A percentile compares a stretch with the other conserved stretches of the same genome.
phyloP scores from a whole-genome alignment of 2,888 invertebrate species.

The Panzeria rudis region DNA sequence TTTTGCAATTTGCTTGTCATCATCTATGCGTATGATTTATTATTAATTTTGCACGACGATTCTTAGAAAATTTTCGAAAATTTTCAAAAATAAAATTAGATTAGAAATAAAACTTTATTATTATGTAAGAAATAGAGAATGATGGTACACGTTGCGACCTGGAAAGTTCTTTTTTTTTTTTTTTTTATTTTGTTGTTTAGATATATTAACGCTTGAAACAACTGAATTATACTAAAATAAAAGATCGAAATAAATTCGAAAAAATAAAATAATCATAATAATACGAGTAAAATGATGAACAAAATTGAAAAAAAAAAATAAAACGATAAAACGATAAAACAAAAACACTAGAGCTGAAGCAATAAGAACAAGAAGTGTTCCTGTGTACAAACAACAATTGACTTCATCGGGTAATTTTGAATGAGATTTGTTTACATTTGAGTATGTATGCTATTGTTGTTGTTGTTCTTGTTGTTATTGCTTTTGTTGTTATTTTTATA shows the following conservation, averaged over 20 bases:
- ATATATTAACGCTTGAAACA: constrained; percentile 70
- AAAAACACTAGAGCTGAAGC: constrained; percentile 65
- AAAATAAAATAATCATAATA: constrained; percentile 58
- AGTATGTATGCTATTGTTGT: constrained; percentile 36
- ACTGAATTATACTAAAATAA: constrained; percentile 71
- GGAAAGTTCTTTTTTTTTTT: constrained; percentile 26
- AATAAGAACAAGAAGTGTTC: constrained; percentile 61
- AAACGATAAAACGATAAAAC: constrained; percentile 50
- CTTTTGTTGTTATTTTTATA: constrained; percentile 38
- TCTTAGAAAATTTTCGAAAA: too few species aligned
- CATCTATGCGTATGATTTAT: not conserved
- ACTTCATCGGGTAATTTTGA: constrained; percentile 80
- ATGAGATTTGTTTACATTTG: constrained; percentile 81
- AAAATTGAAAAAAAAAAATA: constrained; percentile 47
- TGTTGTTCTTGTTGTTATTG: constrained; percentile 31
- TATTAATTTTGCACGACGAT: not conserved
- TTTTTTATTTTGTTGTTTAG: constrained; percentile 5
- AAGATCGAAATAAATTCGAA: constrained; percentile 57
- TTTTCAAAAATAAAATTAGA: constrained; percentile 12
- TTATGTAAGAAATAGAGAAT: constrained; percentile 52
- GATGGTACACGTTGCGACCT: constrained; percentile 61
- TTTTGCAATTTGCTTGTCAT: not conserved
- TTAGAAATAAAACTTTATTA: not conserved
- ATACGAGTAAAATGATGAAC: constrained; percentile 58
- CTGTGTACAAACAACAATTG: constrained; percentile 78